A percentile compares a stretch with the other conserved stretches of the same genome.
Conservation (phyloP, 2,113 vertebrate genomes). For the Noturus placidus region DNA sequence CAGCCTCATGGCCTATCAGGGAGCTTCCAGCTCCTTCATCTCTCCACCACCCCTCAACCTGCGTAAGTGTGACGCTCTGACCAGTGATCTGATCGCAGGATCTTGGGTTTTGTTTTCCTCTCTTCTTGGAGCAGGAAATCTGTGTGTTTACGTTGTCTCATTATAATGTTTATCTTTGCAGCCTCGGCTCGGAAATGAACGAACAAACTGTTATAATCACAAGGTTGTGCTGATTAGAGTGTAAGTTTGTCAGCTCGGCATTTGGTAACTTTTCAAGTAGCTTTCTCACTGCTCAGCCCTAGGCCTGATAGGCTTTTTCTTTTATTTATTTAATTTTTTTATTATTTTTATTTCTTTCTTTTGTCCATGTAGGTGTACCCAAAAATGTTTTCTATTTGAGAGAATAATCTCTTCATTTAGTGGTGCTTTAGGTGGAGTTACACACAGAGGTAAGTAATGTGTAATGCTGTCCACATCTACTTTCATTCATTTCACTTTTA, state of each 20-base stretch:
- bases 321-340: not conserved
- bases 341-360: not conserved
- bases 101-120: not conserved
- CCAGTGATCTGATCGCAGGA: no score
- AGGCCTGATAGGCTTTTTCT: no score
- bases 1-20: constrained; percentile 83
- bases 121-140: not conserved
- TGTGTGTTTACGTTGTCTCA: not conserved
- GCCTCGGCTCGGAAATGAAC: constrained; percentile 12
- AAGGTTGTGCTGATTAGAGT: not conserved
- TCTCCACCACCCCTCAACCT: constrained; percentile 74
- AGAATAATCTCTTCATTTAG: not conserved
- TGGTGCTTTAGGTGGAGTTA: not conserved
- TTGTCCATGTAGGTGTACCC: not conserved
- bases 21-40: constrained; percentile 76
- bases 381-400: not conserved
- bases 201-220: not conserved
- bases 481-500: not conserved
- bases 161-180: not conserved
- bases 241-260: not conserved
- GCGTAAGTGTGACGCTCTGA: constrained; percentile 65
- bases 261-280: not conserved
- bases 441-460: not conserved
- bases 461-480: not conserved
- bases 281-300: not conserved